Evolutionary conservation across 2,113 vertebrate species (phyloP), one percentile per base, ranked within the genome.

Genomic region (Gambusia holbrooki): DNA sequence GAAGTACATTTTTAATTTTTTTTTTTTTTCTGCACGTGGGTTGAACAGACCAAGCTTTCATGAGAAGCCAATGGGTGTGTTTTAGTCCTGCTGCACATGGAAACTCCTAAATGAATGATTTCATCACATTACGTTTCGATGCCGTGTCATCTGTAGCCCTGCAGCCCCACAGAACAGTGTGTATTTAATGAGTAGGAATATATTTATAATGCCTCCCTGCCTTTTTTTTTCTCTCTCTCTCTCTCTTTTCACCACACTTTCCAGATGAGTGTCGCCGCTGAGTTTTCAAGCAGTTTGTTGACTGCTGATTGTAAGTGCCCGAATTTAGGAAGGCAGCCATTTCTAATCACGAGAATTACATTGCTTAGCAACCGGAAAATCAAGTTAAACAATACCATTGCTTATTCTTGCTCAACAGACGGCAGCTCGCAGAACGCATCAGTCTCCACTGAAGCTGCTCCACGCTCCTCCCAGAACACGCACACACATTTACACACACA

Each of bases 311-410:
- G 87, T 93, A 93, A 93, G 91, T 92, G 91, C 90, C 88, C 79
- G 70, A 94, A 92, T 93, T 93, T 92, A 93, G 92, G 92, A 94
- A 92, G 87, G 90, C 85, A 90, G 92, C 93, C 92, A 94, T 95
- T 94, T 94, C 90, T 94, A 94, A 94, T 94, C 93, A 92, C 5
- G 80, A 89, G 92, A 95, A 94, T 94, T 93, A 93, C 92, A 94
- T 93, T 94, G 92, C 93, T 94, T 94, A 92, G 93, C 93, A 92
- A 94, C 93, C 86, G 88, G 90, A 94, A 94, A 93, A 94, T 94
- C 91, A 92, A 94, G 92, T 94, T 93, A 93, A 94, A 94, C 93
- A 95, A 94, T 91, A 87, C 74, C 84, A 88, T 86, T 67, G 89
- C 88, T 91, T 92, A 91, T 95, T 92, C 88, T 85, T 89, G 86